Base-by-base conservation (phyloP, 2,888 invertebrate species). In the Entomobrya proxima region DNA sequence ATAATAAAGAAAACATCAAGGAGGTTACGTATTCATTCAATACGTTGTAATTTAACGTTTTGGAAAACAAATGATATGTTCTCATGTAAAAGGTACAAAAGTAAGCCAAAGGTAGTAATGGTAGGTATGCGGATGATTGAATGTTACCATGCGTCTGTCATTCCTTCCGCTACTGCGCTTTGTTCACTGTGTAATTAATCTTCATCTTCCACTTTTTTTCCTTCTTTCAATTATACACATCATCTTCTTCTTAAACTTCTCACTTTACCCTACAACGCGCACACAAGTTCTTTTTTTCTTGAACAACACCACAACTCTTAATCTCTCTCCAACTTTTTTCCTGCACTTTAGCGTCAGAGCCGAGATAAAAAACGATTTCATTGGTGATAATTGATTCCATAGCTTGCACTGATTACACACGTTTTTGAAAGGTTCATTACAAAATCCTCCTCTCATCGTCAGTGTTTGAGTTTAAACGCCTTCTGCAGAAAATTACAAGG, bases 141-240 rank as follows among this genome's bases (percentile, higher is more conserved):
- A 74, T 32, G 58, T 40, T 58, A 24, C 52, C 58, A 24, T 58
- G 55, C 44, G 44, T 80, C 58, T 69, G 69, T 69, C 69, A 81
- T 37, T 69, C 61, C 40, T 61, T 58, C 35, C 35, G 81, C 81
- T 81, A 81, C 81, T 61, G 74, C 72, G 35, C 47, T 81, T 81
- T 52, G 5, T n/a, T 61, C 13, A 40, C 27, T 24, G 13, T 32
- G 32, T 74, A 72, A 81, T 81, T 81, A 74, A 81, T 81, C 74
- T 74, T 81, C 74, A 21, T 80, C 80, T 40, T 61, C 30, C 32
- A 47, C 13, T 80, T 80, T 69, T 69, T 50, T 64, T 44, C n/a
- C 18, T 24, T 64, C 64, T 44, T 67, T 79, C 24, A 69, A 44
- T 44, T 69, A 44, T 15, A 40, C 27, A 13, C 69, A 40, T n/a